phyloP scores from a whole-genome alignment of 2,113 vertebrate genomes.

The Seriola quinqueradiata region DNA sequence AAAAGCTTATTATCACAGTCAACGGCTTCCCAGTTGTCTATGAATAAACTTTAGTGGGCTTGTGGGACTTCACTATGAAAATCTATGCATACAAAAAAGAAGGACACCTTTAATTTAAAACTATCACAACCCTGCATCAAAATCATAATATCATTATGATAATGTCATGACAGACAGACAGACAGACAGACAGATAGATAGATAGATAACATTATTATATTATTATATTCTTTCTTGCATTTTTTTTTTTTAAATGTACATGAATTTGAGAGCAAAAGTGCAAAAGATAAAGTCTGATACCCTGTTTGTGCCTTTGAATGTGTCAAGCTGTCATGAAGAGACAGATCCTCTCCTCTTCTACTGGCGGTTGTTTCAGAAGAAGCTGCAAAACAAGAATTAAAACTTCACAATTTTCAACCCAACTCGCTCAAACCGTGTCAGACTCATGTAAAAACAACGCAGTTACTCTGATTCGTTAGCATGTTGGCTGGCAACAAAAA shows the following conservation, averaged over 20 bases:
- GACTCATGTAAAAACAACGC: not conserved
- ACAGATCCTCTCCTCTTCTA: constrained; percentile 14
- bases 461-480: not conserved
- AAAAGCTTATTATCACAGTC: not conserved
- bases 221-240: no score
- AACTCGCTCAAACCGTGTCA: constrained; percentile 13
- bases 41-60: not conserved
- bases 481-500: not conserved
- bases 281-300: constrained; percentile 34
- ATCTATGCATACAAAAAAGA: not conserved
- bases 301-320: constrained; percentile 39
- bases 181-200: not conserved
- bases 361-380: constrained; percentile 13
- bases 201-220: no score
- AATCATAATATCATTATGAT: no score
- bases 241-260: not conserved
- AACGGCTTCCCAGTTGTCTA: not conserved
- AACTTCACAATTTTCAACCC: constrained; percentile 27
- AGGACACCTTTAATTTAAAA: not conserved
- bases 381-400: constrained; percentile 36
- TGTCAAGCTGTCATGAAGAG: constrained; percentile 37
- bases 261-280: not conserved
- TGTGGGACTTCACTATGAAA: not conserved
- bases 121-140: not conserved
- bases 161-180: no score